Conservation (phyloP, 1,140 invertebrate species). For the Eriosoma lanigerum region DNA sequence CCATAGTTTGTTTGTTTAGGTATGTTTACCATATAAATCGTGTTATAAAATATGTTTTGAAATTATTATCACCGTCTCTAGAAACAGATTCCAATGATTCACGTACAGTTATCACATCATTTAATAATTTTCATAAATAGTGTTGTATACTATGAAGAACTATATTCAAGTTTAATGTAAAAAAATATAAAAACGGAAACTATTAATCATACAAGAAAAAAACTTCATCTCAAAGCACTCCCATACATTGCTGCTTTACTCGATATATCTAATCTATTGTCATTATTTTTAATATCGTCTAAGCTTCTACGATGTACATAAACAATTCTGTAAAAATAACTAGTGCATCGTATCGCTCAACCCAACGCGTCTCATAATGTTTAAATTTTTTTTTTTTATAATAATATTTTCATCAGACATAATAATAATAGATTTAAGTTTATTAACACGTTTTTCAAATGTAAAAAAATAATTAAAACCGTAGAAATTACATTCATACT, state of each 20-base stretch:
- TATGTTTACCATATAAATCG: no score
- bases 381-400: not conserved
- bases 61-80: not conserved
- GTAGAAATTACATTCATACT: no score
- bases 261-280: not conserved
- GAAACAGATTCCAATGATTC: not conserved
- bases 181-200: not conserved
- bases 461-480: no score
- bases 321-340: not conserved
- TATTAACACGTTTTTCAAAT: no score
- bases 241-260: not conserved
- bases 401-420: no score
- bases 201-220: not conserved
- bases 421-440: no score
- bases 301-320: not conserved
- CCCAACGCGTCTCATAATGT: not conserved
- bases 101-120: not conserved
- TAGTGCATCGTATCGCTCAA: not conserved
- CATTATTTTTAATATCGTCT: not conserved
- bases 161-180: not conserved
- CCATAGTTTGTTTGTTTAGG: no score
- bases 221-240: not conserved
- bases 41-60: no score
- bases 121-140: not conserved
- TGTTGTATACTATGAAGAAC: not conserved